Percentiles rank a stretch among this genome's conserved stretches.
Evolutionary conservation across 1,140 invertebrate genomes (phyloP).

Genomic region (Pogonomyrmex californicus): DNA sequence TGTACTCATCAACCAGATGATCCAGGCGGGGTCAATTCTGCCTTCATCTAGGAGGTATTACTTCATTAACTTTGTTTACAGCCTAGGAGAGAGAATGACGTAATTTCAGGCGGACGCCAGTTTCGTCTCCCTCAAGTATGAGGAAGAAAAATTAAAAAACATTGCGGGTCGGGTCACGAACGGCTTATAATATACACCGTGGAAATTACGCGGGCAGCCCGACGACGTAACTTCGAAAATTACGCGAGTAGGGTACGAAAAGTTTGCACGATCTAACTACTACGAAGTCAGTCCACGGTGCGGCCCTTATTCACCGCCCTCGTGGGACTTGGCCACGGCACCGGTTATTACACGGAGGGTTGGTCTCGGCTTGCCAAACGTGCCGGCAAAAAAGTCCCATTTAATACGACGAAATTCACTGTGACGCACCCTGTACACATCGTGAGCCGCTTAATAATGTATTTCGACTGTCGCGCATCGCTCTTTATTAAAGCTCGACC

Average conservation of each 20-base stretch:
- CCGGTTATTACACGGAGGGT: conserved; percentile 74
- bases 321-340: conserved; percentile 75
- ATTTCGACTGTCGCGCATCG: conserved; percentile 70
- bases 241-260: conserved; percentile 79
- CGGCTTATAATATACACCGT: conserved; percentile 77
- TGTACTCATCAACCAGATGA: conserved; percentile 24
- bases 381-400: conserved; percentile 76
- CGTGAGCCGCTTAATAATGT: conserved; percentile 71
- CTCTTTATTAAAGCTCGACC: conserved; percentile 70
- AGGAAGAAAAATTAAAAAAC: conserved; percentile 72
- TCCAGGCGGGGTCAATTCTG: not conserved
- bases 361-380: conserved; percentile 74
- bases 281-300: conserved; percentile 80
- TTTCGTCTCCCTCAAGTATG: conserved; percentile 14
- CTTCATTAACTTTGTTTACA: conserved; percentile 63
- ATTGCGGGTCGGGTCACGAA: conserved; percentile 74
- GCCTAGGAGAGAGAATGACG: conserved; percentile 53
- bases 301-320: conserved; percentile 79
- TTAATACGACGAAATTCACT: conserved; percentile 78
- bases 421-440: conserved; percentile 68
- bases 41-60: conserved; percentile 41
- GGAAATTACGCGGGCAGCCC: conserved; percentile 75
- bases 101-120: conserved; percentile 39
- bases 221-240: conserved; percentile 79
- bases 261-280: conserved; percentile 79